Evolutionary conservation across 2,113 vertebrate species (phyloP).

Genomic region (Myotis brandtii): DNA sequence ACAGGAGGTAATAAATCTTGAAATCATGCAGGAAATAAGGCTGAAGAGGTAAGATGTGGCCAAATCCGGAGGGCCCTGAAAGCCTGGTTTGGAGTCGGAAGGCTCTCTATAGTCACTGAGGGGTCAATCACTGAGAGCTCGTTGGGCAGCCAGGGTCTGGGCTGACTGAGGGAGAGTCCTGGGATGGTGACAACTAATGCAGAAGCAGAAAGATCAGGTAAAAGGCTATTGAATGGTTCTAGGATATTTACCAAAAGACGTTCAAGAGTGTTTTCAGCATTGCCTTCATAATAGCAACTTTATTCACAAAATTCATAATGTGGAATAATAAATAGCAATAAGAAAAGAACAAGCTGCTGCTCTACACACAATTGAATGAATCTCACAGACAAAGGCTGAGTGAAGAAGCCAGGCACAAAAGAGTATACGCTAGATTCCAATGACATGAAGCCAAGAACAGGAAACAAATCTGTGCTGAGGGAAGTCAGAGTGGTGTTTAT

Average conservation of each 20-base stretch:
- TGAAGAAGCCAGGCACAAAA: not conserved
- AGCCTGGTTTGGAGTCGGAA: not conserved
- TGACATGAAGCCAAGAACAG: not conserved
- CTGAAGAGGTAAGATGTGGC: not conserved
- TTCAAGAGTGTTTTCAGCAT: not conserved
- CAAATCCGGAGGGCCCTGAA: not conserved
- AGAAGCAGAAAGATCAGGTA: not conserved
- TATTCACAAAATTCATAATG: not conserved
- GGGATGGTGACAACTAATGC: not conserved
- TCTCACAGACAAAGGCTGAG: not conserved
- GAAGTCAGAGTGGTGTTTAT: not conserved
- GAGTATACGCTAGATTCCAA: not conserved
- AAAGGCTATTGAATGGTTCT: not conserved
- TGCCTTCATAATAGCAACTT: not conserved
- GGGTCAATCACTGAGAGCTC: too few relatives aligned
- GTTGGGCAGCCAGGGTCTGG: not conserved
- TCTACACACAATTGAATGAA: not conserved
- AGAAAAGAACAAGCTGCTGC: not conserved
- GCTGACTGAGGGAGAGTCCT: not conserved
- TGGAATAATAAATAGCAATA: not conserved
- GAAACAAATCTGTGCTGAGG: not conserved
- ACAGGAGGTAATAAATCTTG: constrained; percentile 9
- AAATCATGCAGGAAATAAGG: not conserved
- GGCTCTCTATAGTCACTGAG: not conserved
- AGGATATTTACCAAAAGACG: not conserved